A percentile compares a stretch with the other conserved stretches of the same genome.
Conservation (phyloP, 2,888 invertebrate genomes). For the Arenicola marina region DNA sequence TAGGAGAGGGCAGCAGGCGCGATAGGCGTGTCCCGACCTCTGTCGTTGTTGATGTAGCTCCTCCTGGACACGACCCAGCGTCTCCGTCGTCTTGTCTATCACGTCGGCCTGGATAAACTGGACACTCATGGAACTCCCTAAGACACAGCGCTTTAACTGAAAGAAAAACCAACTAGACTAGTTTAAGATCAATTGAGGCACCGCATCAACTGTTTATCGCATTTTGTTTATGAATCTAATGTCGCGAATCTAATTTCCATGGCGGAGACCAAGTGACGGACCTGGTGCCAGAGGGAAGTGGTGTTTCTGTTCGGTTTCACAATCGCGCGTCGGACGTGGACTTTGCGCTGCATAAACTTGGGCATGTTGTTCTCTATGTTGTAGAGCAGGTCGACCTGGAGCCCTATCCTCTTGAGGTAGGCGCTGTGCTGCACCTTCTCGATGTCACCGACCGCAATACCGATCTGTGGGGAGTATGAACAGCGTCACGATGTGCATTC, state of each 20-base stretch:
- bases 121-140: slow-evolving; percentile 27
- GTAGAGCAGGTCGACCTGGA: slow-evolving; percentile 42
- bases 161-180: not conserved
- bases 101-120: slow-evolving; percentile 35
- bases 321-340: slow-evolving; percentile 25
- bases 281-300: slow-evolving; percentile 19
- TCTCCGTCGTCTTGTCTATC: slow-evolving; percentile 25
- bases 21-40: slow-evolving; percentile 16
- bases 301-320: slow-evolving; percentile 35
- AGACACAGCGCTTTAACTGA: slow-evolving; percentile 24
- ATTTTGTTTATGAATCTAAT: too few species aligned
- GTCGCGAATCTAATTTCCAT: too few species aligned
- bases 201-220: too few species aligned
- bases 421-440: slow-evolving; percentile 51
- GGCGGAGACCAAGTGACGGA: too few species aligned
- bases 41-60: slow-evolving; percentile 26
- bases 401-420: slow-evolving; percentile 45
- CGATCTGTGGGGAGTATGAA: too few species aligned
- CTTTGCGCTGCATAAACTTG: slow-evolving; percentile 28
- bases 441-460: slow-evolving; percentile 55
- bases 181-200: not conserved
- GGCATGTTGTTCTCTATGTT: slow-evolving; percentile 39
- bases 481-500: not conserved
- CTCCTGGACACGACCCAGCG: slow-evolving; percentile 24
- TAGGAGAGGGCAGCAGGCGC: not conserved